A percentile compares a stretch with the other conserved stretches of the same genome.
Conservation (phyloP, 2,888 invertebrate species). For the Amiota mariae region DNA sequence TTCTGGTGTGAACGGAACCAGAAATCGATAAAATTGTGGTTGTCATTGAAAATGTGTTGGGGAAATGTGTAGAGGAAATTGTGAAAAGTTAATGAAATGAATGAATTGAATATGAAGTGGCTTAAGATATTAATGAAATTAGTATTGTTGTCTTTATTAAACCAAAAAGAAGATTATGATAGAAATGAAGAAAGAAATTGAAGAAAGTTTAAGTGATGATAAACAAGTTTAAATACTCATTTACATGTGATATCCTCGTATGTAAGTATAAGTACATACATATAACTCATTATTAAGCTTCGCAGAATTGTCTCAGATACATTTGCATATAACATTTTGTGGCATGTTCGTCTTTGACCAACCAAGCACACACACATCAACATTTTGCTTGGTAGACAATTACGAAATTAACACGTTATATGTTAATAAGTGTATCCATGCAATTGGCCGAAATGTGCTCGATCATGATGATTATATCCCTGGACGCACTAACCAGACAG, state of each 20-base stretch:
- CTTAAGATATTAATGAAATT: constrained; percentile 26
- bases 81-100: constrained; percentile 20
- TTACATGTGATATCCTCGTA: too few species aligned
- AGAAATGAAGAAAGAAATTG: too few species aligned
- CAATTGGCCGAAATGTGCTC: constrained; percentile 20
- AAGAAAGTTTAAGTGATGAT: too few species aligned
- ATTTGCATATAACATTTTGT: neutral
- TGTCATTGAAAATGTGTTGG: neutral
- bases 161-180: too few species aligned
- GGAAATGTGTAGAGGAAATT: neutral
- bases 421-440: constrained; percentile 12
- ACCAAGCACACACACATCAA: neutral
- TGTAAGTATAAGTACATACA: too few species aligned
- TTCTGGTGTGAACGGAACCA: constrained; percentile 18
- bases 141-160: neutral
- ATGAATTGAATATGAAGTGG: constrained; percentile 5
- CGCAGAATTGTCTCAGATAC: too few species aligned
- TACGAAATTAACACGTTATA: constrained; percentile 29
- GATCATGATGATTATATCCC: constrained; percentile 19
- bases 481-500: neutral
- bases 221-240: too few species aligned
- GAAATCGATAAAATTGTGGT: constrained; percentile 19
- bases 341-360: neutral
- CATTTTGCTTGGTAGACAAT: neutral
- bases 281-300: too few species aligned